Base-by-base conservation (phyloP, 2,113 vertebrate genomes). In the Triplophysa rosa region DNA sequence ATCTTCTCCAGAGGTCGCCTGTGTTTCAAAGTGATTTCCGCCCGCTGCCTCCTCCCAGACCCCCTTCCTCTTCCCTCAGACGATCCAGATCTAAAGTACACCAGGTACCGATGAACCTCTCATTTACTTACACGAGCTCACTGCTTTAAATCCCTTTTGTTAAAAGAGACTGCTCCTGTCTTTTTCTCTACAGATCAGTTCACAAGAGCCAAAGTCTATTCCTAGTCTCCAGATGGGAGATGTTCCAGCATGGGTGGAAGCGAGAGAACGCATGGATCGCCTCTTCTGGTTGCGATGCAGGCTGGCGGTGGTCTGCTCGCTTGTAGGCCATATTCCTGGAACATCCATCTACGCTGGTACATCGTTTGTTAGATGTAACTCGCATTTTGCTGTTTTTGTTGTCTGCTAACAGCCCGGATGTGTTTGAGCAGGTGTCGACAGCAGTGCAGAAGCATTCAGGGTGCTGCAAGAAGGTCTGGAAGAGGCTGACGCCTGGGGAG, bases 221-320 rank as follows among this genome's bases (percentile, higher is more conserved):
- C 14, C 33, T 1, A 14, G 49, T 4, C 1, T 23, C 12, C 21
- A 70, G 52, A 40, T 83, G 0, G 26, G 54, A 86, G 86, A 92
- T 68, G 73, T 68, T 75, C 90, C 85, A 11, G 68, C 61, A 79
- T 80, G 77, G 7, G 87, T 85, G 56, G 91, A 93, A 83, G 92
- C 95, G n/a, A 85, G 84, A 77, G 94, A 94, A 67, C 92, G 90
- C 42, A 47, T 92, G 79, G 93, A 89, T 33, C 62, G 86, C 6
- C 86, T 65, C 24, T 80, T 96, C 61, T 99, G 98, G 98, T 83
- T 97, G 75, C 92, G 77, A 64, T 97, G 95, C 84, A 92, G 93
- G 21, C 63, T 94, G 47, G 86, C 67, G 1, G 56, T 96, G 42
- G 84, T 94, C 72, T 87, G 74, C 33, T 92, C 92, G 0, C 89